Base-by-base conservation (phyloP, 2,888 invertebrate species). In the Phengaris arion region DNA sequence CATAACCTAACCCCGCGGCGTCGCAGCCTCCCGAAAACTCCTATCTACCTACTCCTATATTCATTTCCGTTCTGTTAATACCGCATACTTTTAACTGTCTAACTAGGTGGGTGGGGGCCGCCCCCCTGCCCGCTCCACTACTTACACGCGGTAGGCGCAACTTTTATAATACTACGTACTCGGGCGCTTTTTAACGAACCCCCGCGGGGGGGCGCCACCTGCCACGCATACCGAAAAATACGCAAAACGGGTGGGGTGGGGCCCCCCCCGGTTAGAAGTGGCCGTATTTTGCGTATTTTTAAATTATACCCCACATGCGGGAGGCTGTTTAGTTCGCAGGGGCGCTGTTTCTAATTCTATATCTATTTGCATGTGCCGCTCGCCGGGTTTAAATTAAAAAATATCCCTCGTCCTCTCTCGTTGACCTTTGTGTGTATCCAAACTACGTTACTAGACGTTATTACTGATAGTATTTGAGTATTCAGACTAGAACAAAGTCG, bases 71-170 rank as follows among this genome's bases (percentile, higher is more conserved):
- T 91, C 88, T 87, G 93, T 93, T 93, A 93, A 93, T 93, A 92
- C 93, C 93, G 93, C 93, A 93, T 93, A 93, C 93, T 93, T 93
- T 93, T 93, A 93, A 93, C 93, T 93, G 93, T 92, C 93, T 93
- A 93, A 93, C 93, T 93, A 93, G 92, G 92, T 89, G 88, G 83
- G 79, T 77, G 80, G 80, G 78, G 77, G 78, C 74, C 79, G 81
- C 83, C 79, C 80, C 78, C 75, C 80, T 81, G 78, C 85, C 83
- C 77, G 75, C 77, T 88, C 83, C 87, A 93, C 93, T 93, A 93
- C 93, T 93, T 93, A 93, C 89, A 93, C 93, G 91, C 89, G 88
- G 93, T 93, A 93, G 93, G 93, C 93, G 88, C 91, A 93, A 93
- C 92, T 93, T 93, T 93, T 93, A 93, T 93, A 93, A 93, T 93